Evolutionary conservation across 2,888 invertebrate species (phyloP), one percentile per base, ranked within the genome.

Genomic region (Lochmaea capreae): DNA sequence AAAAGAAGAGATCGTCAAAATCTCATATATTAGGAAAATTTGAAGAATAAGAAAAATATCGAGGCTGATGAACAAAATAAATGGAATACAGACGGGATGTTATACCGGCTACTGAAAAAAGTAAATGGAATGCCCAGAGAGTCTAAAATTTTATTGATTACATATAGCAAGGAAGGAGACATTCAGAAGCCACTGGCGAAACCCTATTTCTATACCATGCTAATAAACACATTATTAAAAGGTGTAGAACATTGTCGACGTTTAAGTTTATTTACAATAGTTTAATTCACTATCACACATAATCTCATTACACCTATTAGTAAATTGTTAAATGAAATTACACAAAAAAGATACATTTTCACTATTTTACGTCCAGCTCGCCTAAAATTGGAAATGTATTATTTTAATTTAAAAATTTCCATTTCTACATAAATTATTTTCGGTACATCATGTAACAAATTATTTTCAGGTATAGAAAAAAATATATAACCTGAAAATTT

Each of bases 341-440:
- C 14, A 26, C 14, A 58, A 65, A 52, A 52, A 39, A 39, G 6
- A 49, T 49, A 26, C 12, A 49, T 49, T 65, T 26, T 12, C 11
- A 58, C 9, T 67, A 67, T 67, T 67, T 67, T 67, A 67, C 39
- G 67, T 10, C 46, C 22, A 33, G 16, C 63, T 33, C 14, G 8
- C 8, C 33, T 39, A 43, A 65, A 42, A 65, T 49, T 8, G 14
- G 14, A 49, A 65, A 65, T 43, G 16, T 0, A 43, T 46, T 67
- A 16, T n/a, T 26, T 26, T 12, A 26, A 33, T 46, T 46, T 39
- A 43, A 68, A 61, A 59, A 33, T 10, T 11, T 9, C 61, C 33
- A 11, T 33, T 68, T 62, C 33, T 9, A 43, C 14, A 68, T 68
- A 68, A 62, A 68, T 68, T 68, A 33, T 68, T 62, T 22, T 43